A percentile compares a stretch with the other conserved stretches of the same genome.
Evolutionary conservation across 2,888 invertebrate genomes (phyloP).

Genomic region (Clostera curtula): DNA sequence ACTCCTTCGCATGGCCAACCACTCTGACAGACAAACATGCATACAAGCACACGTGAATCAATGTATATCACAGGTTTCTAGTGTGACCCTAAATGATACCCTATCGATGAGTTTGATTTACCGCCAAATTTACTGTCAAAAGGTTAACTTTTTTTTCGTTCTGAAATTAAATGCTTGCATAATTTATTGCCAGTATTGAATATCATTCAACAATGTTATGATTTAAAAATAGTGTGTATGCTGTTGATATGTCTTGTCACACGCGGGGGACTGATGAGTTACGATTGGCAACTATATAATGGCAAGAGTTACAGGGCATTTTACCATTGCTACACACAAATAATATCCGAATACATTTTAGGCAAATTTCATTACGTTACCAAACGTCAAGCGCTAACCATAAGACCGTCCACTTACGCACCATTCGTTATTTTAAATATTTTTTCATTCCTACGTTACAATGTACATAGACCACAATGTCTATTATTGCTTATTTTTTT

Average conservation of each 20-base stretch:
- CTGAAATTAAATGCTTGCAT: too few species aligned
- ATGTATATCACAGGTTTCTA: constrained; percentile 69
- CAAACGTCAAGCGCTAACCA: constrained; percentile 48
- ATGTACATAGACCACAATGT: constrained; percentile 67
- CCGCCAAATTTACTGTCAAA: constrained; percentile 37
- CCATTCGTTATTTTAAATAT: constrained; percentile 59
- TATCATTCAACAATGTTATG: constrained; percentile 7
- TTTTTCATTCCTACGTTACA: constrained; percentile 65
- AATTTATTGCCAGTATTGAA: not conserved
- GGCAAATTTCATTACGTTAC: constrained; percentile 55
- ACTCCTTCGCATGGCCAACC: constrained; percentile 28
- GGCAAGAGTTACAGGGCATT: constrained; percentile 58
- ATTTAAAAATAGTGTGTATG: constrained; percentile 43
- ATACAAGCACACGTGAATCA: constrained; percentile 58
- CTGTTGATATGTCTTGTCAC: constrained; percentile 64
- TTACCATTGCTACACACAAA: constrained; percentile 55
- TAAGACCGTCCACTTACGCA: constrained; percentile 61
- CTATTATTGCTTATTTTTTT: constrained; percentile 74
- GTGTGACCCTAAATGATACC: constrained; percentile 64
- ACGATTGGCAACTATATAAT: constrained; percentile 26
- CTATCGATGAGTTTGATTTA: constrained; percentile 39
- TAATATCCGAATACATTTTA: constrained; percentile 61
- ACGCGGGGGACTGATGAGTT: constrained; percentile 30
- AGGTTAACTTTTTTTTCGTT: too few species aligned
- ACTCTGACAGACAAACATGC: constrained; percentile 56